Percentiles rank a stretch among this genome's conserved stretches.
Conservation (phyloP, 2,888 invertebrate species). For the Lydus trimaculatus region DNA sequence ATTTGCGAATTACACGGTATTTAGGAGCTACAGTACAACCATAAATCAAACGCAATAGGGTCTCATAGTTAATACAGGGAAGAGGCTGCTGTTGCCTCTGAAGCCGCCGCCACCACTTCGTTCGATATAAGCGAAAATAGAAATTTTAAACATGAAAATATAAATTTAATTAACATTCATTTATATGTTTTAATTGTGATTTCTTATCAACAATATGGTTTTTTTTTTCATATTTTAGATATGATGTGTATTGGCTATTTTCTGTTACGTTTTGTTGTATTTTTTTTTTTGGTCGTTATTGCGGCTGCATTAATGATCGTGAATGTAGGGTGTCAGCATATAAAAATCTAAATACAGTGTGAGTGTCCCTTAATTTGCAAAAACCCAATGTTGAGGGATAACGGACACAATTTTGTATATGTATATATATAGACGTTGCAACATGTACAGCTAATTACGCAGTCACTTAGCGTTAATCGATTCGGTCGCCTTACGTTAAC, state of each 20-base stretch:
- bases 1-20: conserved; percentile 80
- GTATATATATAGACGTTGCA: conserved; percentile 45
- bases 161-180: conserved; percentile 8
- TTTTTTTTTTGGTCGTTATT: neutral
- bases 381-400: conserved; percentile 33
- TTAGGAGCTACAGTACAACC: conserved; percentile 74
- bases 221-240: neutral
- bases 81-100: conserved; percentile 39
- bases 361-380: conserved; percentile 54
- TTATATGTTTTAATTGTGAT: neutral
- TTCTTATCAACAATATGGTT: neutral
- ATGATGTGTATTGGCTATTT: neutral
- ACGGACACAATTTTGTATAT: conserved; percentile 19
- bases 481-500: conserved; percentile 63
- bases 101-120: conserved; percentile 48
- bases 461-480: conserved; percentile 64
- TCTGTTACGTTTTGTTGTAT: neutral
- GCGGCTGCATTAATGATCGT: conserved; percentile 2
- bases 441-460: conserved; percentile 63
- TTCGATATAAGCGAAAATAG: conserved; percentile 47
- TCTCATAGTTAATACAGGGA: conserved; percentile 60
- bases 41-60: conserved; percentile 68
- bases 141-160: conserved; percentile 40
- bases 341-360: conserved; percentile 42
- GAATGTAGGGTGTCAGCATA: conserved; percentile 26